Evolutionary conservation across 2,113 vertebrate species (phyloP).

Genomic region (Bungarus multicinctus): DNA sequence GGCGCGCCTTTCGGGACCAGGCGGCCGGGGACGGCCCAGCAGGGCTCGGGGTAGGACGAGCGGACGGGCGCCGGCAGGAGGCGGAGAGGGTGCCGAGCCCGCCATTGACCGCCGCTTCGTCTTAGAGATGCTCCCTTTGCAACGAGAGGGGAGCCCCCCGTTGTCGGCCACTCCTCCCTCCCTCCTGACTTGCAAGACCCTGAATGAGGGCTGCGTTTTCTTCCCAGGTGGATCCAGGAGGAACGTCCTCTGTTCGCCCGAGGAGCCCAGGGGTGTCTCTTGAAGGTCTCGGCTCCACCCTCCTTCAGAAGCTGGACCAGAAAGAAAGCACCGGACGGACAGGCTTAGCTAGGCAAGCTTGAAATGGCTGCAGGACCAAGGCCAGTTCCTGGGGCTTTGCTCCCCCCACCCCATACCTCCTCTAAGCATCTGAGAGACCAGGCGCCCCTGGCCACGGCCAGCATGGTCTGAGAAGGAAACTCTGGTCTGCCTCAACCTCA

Average conservation of each 20-base stretch:
- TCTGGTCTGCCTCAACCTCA: no score
- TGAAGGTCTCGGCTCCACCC: background rate
- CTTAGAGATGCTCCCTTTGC: background rate
- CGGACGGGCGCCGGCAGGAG: no score
- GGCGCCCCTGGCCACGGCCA: background rate
- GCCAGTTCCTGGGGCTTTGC: background rate
- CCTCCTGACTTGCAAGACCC: no score
- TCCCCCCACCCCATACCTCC: background rate
- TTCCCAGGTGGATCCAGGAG: background rate
- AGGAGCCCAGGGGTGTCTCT: background rate
- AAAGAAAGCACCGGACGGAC: background rate
- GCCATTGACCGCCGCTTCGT: no score
- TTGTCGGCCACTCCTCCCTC: no score
- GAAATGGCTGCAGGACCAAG: background rate
- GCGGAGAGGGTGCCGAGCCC: no score
- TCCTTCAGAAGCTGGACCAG: background rate
- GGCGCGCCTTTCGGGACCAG: constrained; percentile 74
- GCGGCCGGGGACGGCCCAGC: constrained; percentile 36
- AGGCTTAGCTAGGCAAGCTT: background rate
- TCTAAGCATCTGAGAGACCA: background rate
- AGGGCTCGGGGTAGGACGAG: no score
- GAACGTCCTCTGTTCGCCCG: background rate
- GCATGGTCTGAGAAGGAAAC: background rate
- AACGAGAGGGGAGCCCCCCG: background rate
- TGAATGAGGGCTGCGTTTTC: no score